Evolutionary conservation across 2,888 invertebrate genomes (phyloP).

Genomic region (Pediacus dermestoides): DNA sequence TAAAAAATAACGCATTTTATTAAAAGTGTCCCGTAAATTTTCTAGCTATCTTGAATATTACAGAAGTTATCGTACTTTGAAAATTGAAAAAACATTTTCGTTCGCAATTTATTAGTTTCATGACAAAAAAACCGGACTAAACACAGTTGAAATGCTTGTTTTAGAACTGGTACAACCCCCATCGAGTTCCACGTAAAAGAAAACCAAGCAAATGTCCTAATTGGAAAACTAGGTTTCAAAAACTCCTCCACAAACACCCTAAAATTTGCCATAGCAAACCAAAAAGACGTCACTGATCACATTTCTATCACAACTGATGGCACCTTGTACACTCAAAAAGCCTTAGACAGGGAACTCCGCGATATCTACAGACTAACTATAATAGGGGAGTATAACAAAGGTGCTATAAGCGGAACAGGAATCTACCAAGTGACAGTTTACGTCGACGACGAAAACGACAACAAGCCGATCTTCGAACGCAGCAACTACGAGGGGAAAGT

Average conservation of each 20-base stretch:
- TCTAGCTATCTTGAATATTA: no score
- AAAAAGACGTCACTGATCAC: constrained; percentile 74
- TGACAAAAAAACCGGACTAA: neutral
- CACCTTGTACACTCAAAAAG: constrained; percentile 70
- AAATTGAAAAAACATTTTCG: no score
- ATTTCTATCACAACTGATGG: constrained; percentile 77
- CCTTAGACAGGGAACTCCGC: constrained; percentile 72
- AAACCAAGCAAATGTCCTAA: constrained; percentile 68
- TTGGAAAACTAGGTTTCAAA: constrained; percentile 67
- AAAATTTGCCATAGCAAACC: constrained; percentile 76
- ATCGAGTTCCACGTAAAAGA: constrained; percentile 74
- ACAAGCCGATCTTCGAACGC: constrained; percentile 74
- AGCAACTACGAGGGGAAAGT: constrained; percentile 72
- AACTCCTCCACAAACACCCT: constrained; percentile 47
- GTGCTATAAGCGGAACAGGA: constrained; percentile 62
- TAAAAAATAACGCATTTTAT: no score
- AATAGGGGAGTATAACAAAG: constrained; percentile 73
- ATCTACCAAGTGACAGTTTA: constrained; percentile 76
- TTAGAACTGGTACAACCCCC: constrained; percentile 63
- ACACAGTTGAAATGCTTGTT: constrained; percentile 16
- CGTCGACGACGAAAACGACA: constrained; percentile 85
- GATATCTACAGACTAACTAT: constrained; percentile 73
- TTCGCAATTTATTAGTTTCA: no score
- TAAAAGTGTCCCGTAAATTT: no score
- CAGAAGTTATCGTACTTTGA: no score